Evolutionary conservation across 2,113 vertebrate genomes (phyloP).

Genomic region (Caranx ignobilis): DNA sequence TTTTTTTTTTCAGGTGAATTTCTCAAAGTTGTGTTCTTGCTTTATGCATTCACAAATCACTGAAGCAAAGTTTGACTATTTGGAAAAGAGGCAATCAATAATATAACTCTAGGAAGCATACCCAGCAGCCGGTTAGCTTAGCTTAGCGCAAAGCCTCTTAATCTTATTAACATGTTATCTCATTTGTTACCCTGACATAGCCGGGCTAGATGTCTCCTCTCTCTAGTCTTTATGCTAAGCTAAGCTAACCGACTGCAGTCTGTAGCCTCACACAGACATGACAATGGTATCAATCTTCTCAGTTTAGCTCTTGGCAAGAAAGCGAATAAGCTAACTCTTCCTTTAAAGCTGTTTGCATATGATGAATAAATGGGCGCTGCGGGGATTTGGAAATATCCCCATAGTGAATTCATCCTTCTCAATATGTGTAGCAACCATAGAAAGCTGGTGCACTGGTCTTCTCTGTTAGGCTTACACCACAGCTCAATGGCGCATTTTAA

Average conservation of each 20-base stretch:
- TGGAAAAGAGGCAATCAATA: background rate
- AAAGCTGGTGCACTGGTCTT: background rate
- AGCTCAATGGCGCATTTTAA: slow-evolving; percentile 33
- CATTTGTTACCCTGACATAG: background rate
- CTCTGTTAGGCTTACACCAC: background rate
- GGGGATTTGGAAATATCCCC: background rate
- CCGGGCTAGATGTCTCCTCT: background rate
- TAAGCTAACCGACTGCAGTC: background rate
- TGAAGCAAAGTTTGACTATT: background rate
- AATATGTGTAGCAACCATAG: background rate
- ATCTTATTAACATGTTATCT: background rate
- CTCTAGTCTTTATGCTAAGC: background rate
- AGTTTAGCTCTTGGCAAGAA: background rate
- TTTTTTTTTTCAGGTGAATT: background rate
- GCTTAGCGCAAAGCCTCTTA: background rate
- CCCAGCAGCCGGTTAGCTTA: background rate
- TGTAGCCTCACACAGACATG: background rate
- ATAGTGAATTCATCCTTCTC: background rate
- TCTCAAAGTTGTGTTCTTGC: background rate
- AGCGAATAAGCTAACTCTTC: background rate
- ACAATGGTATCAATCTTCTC: background rate
- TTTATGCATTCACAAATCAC: background rate
- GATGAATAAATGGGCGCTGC: background rate
- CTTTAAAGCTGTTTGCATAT: background rate
- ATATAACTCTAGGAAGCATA: background rate